A percentile compares a stretch with the other conserved stretches of the same genome.
Conservation (phyloP, 1,140 invertebrate species). For the Drosophila melanica region DNA sequence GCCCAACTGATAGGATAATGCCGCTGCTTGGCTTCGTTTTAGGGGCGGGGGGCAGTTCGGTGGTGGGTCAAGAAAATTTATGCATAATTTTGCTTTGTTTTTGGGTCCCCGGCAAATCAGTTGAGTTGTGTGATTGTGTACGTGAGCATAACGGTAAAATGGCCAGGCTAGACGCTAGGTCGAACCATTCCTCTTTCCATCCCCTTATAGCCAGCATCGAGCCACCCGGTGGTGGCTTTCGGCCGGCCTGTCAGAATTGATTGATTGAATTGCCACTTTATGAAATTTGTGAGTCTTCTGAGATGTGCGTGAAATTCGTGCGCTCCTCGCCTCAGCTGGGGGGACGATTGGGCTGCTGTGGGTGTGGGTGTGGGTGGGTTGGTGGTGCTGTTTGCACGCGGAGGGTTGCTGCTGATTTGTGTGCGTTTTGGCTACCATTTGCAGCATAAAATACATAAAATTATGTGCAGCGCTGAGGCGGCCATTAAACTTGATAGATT, state of each 20-base stretch:
- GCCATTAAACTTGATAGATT: conserved; percentile 84
- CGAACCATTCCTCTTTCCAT: neutral
- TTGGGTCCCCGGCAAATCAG: conserved; percentile 47
- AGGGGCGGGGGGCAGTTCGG: neutral
- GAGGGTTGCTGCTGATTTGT: conserved; percentile 78
- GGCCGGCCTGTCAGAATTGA: conserved; percentile 79
- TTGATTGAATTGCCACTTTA: conserved; percentile 84
- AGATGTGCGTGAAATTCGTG: conserved; percentile 82
- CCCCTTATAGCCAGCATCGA: neutral
- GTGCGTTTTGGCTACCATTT: conserved; percentile 73
- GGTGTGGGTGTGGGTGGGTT: conserved; percentile 7
- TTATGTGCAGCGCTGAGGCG: conserved; percentile 82
- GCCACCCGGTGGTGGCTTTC: conserved; percentile 29
- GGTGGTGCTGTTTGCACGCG: conserved; percentile 13
- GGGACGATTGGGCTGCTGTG: conserved; percentile 9
- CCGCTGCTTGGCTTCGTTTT: conserved; percentile 1
- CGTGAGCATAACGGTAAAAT: conserved; percentile 80
- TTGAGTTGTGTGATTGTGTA: conserved; percentile 81
- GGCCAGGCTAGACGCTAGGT: conserved; percentile 37
- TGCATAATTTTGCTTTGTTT: conserved; percentile 55
- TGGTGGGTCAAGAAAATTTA: conserved; percentile 49
- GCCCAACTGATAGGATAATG: neutral
- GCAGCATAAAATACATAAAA: conserved; percentile 84
- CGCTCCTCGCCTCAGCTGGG: conserved; percentile 14
- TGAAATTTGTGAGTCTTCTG: conserved; percentile 84